Base-by-base conservation (phyloP, 2,888 invertebrate species). In the Iselma pallidipennis region DNA sequence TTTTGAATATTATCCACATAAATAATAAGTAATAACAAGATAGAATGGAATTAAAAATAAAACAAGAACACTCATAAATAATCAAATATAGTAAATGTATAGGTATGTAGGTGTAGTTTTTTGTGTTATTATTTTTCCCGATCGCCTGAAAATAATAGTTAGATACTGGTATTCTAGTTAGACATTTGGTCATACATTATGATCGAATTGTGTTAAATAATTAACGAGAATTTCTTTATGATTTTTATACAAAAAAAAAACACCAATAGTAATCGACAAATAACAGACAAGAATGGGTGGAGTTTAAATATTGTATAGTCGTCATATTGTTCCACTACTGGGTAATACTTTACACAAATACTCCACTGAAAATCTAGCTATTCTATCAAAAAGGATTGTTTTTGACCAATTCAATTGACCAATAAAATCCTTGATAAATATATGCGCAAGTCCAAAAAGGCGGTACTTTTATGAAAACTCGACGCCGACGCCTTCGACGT, bases 401-500 rank as follows among this genome's bases (percentile, higher is more conserved):
- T 50, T 66, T 66, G 50, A 21, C 28, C 21, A 25, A 4, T 48
- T 19, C 14, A 37, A 29, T 55, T 59, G 59, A 51, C 67, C 68
- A 68, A 66, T 68, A 61, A 56, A 33, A 49, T 2, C 16, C 16
- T 57, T 31, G 49, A 57, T 59, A 60, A 55, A 59, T 55, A 59
- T 67, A 63, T 69, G 77, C 77, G 77, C 77, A 76, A 71, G 74
- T 66, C 69, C 57, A 57, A 62, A 57, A 67, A 71, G 78, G 77
- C 76, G 77, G 76, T 16, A 16, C 37, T 16, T 37, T 37, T 9
- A 37, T 66, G 72, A 71, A 67, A 66, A 66, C 66, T 64, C 61
- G 70, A 71, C 71, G 74, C 74, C 72, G 73, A 72, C 75, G 71
- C 74, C 72, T 71, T 55, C 65, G 65, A 74, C 75, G 73, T 76